Conservation (phyloP, 2,113 vertebrate species). For the Neogobius melanostomus region DNA sequence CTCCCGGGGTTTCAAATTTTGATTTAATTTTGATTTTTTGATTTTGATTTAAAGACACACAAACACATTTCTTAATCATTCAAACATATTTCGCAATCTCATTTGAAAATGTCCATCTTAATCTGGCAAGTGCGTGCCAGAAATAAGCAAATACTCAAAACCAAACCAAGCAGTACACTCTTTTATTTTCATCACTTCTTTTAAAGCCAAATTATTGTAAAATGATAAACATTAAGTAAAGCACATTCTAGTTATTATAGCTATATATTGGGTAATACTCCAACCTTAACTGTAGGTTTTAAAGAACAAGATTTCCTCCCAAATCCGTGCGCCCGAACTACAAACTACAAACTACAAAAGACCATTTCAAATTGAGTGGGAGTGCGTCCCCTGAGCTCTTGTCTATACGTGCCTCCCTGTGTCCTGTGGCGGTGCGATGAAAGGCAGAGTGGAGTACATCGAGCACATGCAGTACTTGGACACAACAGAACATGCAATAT, state of each 20-base stretch:
- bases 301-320: neutral
- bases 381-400: neutral
- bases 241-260: neutral
- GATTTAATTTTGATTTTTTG: no score
- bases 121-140: no score
- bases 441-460: neutral
- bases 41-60: no score
- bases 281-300: neutral
- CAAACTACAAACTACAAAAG: neutral
- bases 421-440: neutral
- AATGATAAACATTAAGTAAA: neutral
- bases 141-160: no score
- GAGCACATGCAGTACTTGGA: neutral
- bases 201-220: no score
- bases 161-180: no score
- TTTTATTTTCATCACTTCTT: no score
- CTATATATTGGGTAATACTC: neutral
- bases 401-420: neutral
- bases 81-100: no score
- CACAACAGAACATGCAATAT: slow-evolving; percentile 4
- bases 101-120: no score
- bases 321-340: neutral
- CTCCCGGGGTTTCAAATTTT: no score
- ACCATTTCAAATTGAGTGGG: neutral
- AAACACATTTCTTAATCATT: no score